Evolutionary conservation across 1,140 invertebrate species (phyloP).

Genomic region (Drosophila virilis): DNA sequence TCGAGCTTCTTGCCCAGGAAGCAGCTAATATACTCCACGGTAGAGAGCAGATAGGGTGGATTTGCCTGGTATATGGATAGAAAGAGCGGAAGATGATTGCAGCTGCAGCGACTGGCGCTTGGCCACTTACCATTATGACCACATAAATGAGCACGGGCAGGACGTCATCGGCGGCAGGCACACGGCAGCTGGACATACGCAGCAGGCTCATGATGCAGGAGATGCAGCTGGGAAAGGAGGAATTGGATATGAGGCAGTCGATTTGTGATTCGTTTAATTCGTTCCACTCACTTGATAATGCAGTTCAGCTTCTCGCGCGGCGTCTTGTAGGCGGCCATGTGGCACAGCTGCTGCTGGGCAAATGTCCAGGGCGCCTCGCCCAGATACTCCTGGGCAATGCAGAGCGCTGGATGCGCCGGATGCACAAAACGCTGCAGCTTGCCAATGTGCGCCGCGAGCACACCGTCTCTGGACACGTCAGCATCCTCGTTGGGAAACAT

Average conservation of each 20-base stretch:
- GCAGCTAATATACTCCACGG: constrained; percentile 97
- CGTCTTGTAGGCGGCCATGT: constrained; percentile 97
- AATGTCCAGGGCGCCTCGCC: constrained; percentile 98
- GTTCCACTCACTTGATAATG: constrained; percentile 76
- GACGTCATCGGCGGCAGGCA: constrained; percentile 98
- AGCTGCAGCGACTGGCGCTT: neutral
- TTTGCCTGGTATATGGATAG: constrained; percentile 90
- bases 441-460: constrained; percentile 94
- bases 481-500: constrained; percentile 99
- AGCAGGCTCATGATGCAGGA: constrained; percentile 97
- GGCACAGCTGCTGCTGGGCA: constrained; percentile 96
- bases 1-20: constrained; percentile 93
- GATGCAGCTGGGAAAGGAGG: constrained; percentile 89
- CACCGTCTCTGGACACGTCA: constrained; percentile 95
- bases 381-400: constrained; percentile 92
- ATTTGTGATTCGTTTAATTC: no score
- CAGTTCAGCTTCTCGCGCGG: constrained; percentile 97
- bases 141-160: constrained; percentile 98
- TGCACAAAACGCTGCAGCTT: constrained; percentile 92
- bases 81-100: neutral
- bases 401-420: constrained; percentile 92
- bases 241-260: neutral
- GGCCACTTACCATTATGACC: constrained; percentile 92
- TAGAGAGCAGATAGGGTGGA: constrained; percentile 97
- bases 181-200: constrained; percentile 90